Evolutionary conservation across 1,140 invertebrate species (phyloP), one percentile per base, ranked within the genome.

Genomic region (Archivesica marissinica): DNA sequence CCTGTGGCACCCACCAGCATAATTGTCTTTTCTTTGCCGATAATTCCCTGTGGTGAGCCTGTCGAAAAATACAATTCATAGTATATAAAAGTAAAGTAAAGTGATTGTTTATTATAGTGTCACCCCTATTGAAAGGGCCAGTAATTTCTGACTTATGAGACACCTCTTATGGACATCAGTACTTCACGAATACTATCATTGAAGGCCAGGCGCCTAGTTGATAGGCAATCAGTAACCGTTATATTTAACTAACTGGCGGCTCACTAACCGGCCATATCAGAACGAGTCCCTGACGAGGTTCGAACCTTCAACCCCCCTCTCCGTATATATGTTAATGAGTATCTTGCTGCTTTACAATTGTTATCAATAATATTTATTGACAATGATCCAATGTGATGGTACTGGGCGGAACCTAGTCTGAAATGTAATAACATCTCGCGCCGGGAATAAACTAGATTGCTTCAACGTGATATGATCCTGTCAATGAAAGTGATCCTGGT

Each of bases 1-100:
- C 75, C 75, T 15, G 75, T 61, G 1, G 75, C 75, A 4, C 75
- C 75, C 61, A 78, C 75, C 15, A 78, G 17, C 56, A 78, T 25
- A 64, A 78, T 64, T n/a, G 75, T 78, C 33, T 25, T 78, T 41
- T 59, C 56, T 64, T 39, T 39, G 15, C 38, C n/a, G 38, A 35
- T 64, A 17, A 33, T 64, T 17, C 38, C 38, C 30, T 33, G 33
- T 35, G 33, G 3, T 7, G 33, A 30, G 38, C 59, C 59, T 64
- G 59, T 64, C 20, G n/a, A 11, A 39, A 68, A 68, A 23, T 30
- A 30, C 2, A 2, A 38, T 7, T 6, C n/a, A 64, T 1, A 20
- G 0, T 13, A 23, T 15, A 61, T 23, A 6, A 35, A 33, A 35
- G 3, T 38, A 78, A 61, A 41, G n/a, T n/a, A n/a, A n/a, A n/a